Base-by-base conservation (phyloP, 2,797 vertebrate species). In the Enteromius mattozi region DNA sequence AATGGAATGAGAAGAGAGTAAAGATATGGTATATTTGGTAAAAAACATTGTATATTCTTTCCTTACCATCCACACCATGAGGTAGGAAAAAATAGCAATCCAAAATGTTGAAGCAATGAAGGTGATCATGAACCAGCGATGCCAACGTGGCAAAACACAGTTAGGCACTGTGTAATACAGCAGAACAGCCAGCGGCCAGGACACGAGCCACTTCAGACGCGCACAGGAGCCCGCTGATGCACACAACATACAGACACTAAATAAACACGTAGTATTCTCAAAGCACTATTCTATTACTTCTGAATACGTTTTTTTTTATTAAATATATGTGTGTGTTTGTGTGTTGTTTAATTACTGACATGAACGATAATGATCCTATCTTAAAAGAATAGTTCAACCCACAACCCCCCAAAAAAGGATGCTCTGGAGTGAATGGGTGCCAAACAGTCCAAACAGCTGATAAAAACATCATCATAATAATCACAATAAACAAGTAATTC, bases 61-160 rank as follows among this genome's bases (percentile, higher is more conserved):
- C 17, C 78, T 94, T 92, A 96, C 95, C 95, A 96, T 96, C 95
- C 95, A 96, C 91, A 96, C 95, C 95, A 96, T 96, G 92, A 95
- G 89, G 92, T 96, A 96, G 92, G 95, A 96, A 92, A 96, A 96
- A 88, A 96, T 82, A 33, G 94, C 95, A 21, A 96, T 96, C 95
- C 95, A 96, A 87, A 96, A 86, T 2, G 95, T 96, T 90, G 95
- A 96, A 85, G 86, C 91, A 87, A 93, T 80, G 40, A 96, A 96
- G 21, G 95, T 95, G 87, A 93, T 92, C 94, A 96, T 95, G 91
- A 96, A 96, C 94, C 94, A 96, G 89, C 94, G 94, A 88, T 95
- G 94, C 95, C 95, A 96, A 87, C 95, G 95, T 0, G 95, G 95
- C 84, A 85, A 88, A 17, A 94, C 35, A 16, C 94, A 96, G 92